Base-by-base conservation (phyloP, 1,140 invertebrate genomes). In the Plutomurus gul region DNA sequence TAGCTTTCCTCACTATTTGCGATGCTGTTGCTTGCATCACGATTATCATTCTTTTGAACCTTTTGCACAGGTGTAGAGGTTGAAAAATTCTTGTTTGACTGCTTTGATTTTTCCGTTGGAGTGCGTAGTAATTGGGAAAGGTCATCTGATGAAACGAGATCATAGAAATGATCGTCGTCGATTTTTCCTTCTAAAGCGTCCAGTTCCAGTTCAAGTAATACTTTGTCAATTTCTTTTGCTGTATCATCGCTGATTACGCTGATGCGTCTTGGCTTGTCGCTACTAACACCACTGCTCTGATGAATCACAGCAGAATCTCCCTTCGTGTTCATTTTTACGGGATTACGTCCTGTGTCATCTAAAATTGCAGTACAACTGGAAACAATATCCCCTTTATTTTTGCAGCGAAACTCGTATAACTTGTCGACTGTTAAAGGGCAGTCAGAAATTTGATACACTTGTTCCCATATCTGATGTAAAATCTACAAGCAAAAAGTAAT, bases 361-460 rank as follows among this genome's bases (percentile, higher is more conserved):
- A 79, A 70, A 49, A 82, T 33, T 40, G n/a, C 78, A n/a, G 51
- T 77, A 18, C 72, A 79, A 25, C 78, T 80, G 11, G 74, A 77
- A 39, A 91, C 89, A 3, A 89, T 86, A 56, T 87, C 88, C 76
- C 92, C 90, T 16, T 90, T 87, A 77, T 91, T 88, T 22, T 87
- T 88, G 82, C 91, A 89, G 1, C 93, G 88, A 85, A 91, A 91
- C 51, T 91, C 87, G 72, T 92, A 85, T 8, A 93, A 89, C 77
- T 93, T 91, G 20, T 89, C 82, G 91, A 91, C 93, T 3, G 88
- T 89, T 73, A 90, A 43, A 3, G 70, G 36, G 25, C 40, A 11
- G 37, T 79, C 65, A 11, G 71, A 72, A 18, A 75, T 72, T 72
- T 79, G 30, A 36, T 75, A 71, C 43, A 75, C 72, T 20, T 46